A percentile compares a stretch with the other conserved stretches of the same genome.
Conservation (phyloP, 2,797 vertebrate species). For the Xiphorhynchus erythropygius region DNA sequence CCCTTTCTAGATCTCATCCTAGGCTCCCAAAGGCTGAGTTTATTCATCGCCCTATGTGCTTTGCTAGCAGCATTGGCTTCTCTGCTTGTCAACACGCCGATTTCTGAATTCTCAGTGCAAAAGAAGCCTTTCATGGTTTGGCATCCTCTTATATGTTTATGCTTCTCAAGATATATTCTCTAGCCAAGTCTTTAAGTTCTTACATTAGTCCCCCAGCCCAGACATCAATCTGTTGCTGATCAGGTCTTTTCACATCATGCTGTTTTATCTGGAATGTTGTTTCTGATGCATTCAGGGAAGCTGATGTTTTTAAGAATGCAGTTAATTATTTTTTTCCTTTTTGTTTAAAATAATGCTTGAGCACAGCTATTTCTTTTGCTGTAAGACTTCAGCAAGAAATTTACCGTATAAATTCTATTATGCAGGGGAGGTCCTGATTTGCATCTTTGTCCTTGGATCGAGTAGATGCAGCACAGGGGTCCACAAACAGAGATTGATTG, state of each 20-base stretch:
- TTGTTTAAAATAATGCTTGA: conserved; percentile 38
- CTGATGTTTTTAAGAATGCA: conserved; percentile 49
- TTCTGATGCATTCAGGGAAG: conserved; percentile 56
- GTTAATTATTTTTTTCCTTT: conserved; percentile 30
- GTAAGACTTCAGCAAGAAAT: conserved; percentile 45
- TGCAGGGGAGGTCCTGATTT: conserved; percentile 8
- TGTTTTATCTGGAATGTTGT: conserved; percentile 63
- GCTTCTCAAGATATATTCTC: conserved; percentile 55
- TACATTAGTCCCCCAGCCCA: conserved; percentile 60
- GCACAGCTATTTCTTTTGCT: conserved; percentile 45
- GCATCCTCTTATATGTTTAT: conserved; percentile 60
- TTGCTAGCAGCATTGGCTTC: conserved; percentile 52
- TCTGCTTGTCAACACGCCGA: conserved; percentile 48
- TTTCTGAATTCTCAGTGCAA: conserved; percentile 49
- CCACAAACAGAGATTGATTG: conserved; percentile 67
- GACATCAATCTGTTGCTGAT: conserved; percentile 68
- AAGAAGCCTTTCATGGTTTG: conserved; percentile 65
- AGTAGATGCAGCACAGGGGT: conserved; percentile 42
- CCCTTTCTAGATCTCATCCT: neutral
- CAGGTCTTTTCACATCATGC: conserved; percentile 65
- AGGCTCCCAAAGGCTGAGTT: conserved; percentile 30
- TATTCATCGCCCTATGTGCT: conserved; percentile 42
- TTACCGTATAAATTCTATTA: conserved; percentile 46
- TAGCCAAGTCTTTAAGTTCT: conserved; percentile 66
- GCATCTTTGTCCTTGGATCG: conserved; percentile 67